These are phyloP conservation scores for Bombycilla garrulus DNA, from an alignment of 2,113 vertebrate species.

Conservation along the genomic window DNA sequence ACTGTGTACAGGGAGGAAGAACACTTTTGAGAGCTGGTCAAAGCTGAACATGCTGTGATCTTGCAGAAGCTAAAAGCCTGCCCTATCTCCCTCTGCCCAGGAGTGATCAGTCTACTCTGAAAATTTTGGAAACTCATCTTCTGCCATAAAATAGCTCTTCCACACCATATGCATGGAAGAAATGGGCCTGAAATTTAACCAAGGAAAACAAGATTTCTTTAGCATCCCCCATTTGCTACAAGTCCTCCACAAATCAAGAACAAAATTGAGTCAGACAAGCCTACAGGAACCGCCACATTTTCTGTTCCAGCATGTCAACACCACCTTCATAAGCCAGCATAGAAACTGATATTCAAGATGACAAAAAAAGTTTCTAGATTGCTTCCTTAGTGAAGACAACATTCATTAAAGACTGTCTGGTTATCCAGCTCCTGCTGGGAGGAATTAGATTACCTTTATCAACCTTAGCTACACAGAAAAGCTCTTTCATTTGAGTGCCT, in stretches of 20 bases:
- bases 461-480: neutral
- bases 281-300: neutral
- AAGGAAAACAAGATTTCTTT: neutral
- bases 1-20: neutral
- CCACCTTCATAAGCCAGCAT: neutral
- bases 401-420: neutral
- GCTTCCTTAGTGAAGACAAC: neutral
- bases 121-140: neutral
- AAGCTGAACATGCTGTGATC: neutral
- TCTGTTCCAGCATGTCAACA: neutral
- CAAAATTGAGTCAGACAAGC: neutral
- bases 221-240: neutral
- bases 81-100: neutral
- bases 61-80: neutral
- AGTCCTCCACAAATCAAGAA: neutral
- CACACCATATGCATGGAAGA: neutral
- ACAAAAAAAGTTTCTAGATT: neutral
- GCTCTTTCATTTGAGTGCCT: slow-evolving; percentile 13
- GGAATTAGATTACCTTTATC: neutral
- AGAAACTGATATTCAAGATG: neutral
- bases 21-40: neutral
- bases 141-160: neutral
- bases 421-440: neutral
- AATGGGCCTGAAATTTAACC: neutral
- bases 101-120: neutral